These are phyloP conservation scores for Lasaia peninsularis DNA, from an alignment of 1,140 invertebrate genomes.

Conservation along the genomic window DNA sequence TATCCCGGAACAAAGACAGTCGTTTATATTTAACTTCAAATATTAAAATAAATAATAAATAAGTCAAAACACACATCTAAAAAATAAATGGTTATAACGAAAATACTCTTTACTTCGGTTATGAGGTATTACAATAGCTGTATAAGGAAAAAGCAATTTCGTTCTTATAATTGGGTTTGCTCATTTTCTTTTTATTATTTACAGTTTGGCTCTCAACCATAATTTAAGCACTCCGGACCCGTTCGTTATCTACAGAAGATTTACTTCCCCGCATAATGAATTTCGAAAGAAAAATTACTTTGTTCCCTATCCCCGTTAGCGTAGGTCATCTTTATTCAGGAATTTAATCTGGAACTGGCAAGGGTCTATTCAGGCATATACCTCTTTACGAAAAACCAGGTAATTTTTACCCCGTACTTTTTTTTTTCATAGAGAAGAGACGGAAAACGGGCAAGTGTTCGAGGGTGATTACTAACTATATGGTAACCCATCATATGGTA, in stretches of 20 bases:
- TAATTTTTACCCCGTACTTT: no score
- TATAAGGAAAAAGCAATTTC: slow-evolving; percentile 8
- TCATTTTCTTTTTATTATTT: slow-evolving; percentile 5
- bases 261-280: slow-evolving; percentile 2
- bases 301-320: background rate
- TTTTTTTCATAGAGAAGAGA: no score
- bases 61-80: background rate
- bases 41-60: no score
- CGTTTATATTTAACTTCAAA: no score
- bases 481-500: no score
- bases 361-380: no score
- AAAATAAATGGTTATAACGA: background rate
- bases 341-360: background rate
- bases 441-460: no score
- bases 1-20: no score
- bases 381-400: no score
- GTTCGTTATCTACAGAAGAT: background rate
- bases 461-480: no score
- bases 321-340: background rate
- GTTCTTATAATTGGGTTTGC: slow-evolving; percentile 4
- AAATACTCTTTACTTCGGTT: background rate
- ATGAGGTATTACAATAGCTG: background rate
- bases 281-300: background rate
- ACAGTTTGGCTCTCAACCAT: background rate
- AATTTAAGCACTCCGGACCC: background rate